Evolutionary conservation across 2,113 vertebrate genomes (phyloP).

Genomic region (Bos taurus): DNA sequence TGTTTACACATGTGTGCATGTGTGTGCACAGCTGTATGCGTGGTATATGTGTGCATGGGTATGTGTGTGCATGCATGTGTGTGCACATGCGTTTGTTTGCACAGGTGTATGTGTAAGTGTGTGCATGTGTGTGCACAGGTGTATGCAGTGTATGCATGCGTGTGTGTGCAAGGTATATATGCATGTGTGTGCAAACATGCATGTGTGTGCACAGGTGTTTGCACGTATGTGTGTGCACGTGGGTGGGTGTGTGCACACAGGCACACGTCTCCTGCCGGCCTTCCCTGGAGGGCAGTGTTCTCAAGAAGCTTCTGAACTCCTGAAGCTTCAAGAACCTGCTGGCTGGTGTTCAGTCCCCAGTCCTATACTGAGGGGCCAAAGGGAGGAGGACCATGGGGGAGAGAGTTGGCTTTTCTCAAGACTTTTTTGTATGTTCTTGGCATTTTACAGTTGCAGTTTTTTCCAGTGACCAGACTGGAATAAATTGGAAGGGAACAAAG

Average conservation of each 20-base stretch:
- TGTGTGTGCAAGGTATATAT: not conserved
- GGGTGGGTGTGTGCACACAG: not conserved
- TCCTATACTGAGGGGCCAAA: not conserved
- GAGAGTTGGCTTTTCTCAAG: not conserved
- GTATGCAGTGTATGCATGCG: too few relatives aligned
- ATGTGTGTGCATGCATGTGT: too few relatives aligned
- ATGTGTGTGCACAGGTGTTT: not conserved
- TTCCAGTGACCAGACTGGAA: not conserved
- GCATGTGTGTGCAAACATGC: not conserved
- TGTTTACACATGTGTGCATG: too few relatives aligned
- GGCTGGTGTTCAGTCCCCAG: not conserved
- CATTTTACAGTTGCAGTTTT: not conserved
- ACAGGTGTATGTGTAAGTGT: too few relatives aligned
- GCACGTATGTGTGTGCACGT: not conserved
- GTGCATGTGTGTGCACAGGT: too few relatives aligned
- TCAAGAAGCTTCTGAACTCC: not conserved
- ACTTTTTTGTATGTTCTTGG: not conserved
- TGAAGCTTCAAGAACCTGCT: not conserved
- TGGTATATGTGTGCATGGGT: too few relatives aligned
- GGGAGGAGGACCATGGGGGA: not conserved
- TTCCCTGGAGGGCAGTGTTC: not conserved
- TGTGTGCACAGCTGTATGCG: too few relatives aligned
- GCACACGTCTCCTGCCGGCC: not conserved
- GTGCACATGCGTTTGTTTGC: too few relatives aligned
- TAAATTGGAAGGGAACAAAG: not conserved